Evolutionary conservation across 2,888 invertebrate genomes (phyloP), one percentile per base, ranked within the genome.

Genomic region (Gisinianus flammeolus): DNA sequence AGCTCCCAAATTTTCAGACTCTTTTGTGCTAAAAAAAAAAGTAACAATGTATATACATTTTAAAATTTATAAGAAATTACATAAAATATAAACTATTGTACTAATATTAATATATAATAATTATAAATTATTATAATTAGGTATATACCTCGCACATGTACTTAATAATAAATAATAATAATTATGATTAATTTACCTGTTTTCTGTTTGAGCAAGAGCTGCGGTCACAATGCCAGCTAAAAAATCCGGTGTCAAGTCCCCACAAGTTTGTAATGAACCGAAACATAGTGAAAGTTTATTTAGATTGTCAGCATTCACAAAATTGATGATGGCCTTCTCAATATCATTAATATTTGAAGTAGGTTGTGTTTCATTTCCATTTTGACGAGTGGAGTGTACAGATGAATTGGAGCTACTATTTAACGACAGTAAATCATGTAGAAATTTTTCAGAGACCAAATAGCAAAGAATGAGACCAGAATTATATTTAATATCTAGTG

Each of bases 1-100:
- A 10, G 82, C 77, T 19, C 83, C 84, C 24, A 84, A 35, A 52
- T 84, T 84, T 12, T 78, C 74, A 8, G 81, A 76, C 77, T 84
- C 84, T 62, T 83, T 84, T 0, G 82, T 80, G 22, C 84, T 79
- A 73, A 73, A 74, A 64, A 54, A 52, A 33, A n/a, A n/a, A n/a
- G n/a, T n/a, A n/a, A n/a, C n/a, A n/a, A n/a, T n/a, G n/a, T 19
- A 44, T 31, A 52, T 24, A 52, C 30, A 54, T 28, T 22, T 54
- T 2, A 28, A 10, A n/a, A 75, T 26, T 31, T 67, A 4, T 30
- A 28, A 52, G 24, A 35, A 6, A 64, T 31, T 31, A 44, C 12
- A 52, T 26, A 64, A 24, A 58, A 56, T 74, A 68, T 19, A 28
- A 62, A 56, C 6, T 19, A 24, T 68, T 6, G 28, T 35, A 35